A percentile compares a stretch with the other conserved stretches of the same genome.
These are phyloP conservation scores for Pogonophryne albipinna DNA, from an alignment of 2,797 vertebrate genomes.

Conservation along the genomic window DNA sequence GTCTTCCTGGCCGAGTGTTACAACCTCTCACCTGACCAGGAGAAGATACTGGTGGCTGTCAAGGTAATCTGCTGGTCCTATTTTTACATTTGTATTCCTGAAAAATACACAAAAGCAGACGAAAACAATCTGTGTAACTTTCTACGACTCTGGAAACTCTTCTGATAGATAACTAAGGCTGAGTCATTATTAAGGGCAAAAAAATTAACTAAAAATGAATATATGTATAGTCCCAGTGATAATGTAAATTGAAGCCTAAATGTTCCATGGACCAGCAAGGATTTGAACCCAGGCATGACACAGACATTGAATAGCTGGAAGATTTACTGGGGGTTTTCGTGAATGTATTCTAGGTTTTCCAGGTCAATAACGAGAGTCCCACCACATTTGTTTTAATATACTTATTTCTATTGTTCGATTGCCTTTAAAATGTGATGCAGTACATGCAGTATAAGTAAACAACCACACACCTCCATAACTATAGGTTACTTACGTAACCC, in stretches of 20 bases:
- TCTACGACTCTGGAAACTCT: background rate
- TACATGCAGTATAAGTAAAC: background rate
- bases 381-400: background rate
- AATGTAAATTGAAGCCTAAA: background rate
- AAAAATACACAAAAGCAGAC: background rate
- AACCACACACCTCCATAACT: background rate
- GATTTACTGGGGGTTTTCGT: background rate
- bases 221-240: background rate
- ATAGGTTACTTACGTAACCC: no score
- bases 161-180: no score
- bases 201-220: no score
- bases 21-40: constrained; percentile 94
- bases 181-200: no score
- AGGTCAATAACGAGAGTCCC: background rate
- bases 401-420: background rate
- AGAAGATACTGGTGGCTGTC: constrained; percentile 97
- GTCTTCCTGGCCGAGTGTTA: constrained; percentile 98
- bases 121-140: background rate
- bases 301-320: background rate
- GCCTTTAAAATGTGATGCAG: background rate
- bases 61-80: constrained; percentile 86
- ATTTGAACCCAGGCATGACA: background rate
- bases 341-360: background rate
- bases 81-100: background rate
- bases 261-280: background rate